Evolutionary conservation across 2,113 vertebrate species (phyloP).

Genomic region (Mastomys coucha): DNA sequence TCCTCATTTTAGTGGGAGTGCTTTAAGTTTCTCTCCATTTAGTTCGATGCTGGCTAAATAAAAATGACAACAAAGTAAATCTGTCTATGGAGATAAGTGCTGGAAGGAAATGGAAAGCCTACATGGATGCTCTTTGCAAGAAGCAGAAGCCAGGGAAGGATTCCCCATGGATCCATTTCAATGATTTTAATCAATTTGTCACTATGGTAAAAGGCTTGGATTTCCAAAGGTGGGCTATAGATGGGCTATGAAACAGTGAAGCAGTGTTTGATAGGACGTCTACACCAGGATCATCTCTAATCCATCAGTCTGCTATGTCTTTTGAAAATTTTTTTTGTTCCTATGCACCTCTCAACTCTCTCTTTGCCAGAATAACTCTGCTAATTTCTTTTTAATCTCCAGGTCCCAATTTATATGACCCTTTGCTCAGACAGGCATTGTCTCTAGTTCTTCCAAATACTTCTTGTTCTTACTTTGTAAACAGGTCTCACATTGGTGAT

Average conservation of each 20-base stretch:
- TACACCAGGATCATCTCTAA: background rate
- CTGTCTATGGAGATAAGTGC: background rate
- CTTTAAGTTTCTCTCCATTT: too few relatives aligned
- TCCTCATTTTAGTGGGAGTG: too few relatives aligned
- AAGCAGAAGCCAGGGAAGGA: background rate
- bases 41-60: too few relatives aligned
- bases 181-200: background rate
- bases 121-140: background rate
- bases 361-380: background rate
- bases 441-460: background rate
- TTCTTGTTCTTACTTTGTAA: background rate
- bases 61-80: background rate
- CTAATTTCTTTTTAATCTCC: conserved; percentile 2
- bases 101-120: background rate
- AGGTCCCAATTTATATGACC: background rate
- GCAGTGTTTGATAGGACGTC: background rate
- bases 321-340: background rate
- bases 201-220: background rate
- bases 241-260: background rate
- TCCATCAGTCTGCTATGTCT: background rate
- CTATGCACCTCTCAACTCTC: background rate
- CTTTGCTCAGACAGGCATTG: background rate
- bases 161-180: background rate
- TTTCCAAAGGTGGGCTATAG: background rate
- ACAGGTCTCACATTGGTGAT: background rate